These are phyloP conservation scores for Thera obeliscata DNA, from an alignment of 2,888 invertebrate genomes.

Conservation along the genomic window DNA sequence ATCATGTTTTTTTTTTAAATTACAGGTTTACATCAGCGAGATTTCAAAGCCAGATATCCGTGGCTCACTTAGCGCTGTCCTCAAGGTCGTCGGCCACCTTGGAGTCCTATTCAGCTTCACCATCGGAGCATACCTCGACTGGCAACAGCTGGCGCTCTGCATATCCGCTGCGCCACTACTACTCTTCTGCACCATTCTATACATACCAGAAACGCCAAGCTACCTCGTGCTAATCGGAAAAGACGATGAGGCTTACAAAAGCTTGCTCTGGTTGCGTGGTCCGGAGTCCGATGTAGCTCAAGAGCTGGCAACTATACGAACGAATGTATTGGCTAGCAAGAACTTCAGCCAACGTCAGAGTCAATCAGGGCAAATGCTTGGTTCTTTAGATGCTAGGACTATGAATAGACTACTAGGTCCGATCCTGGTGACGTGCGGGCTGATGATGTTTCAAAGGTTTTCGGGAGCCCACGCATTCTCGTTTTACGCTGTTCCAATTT, in stretches of 20 bases:
- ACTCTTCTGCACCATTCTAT: slow-evolving; percentile 89
- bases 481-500: slow-evolving; percentile 94
- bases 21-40: slow-evolving; percentile 95
- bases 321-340: slow-evolving; percentile 86
- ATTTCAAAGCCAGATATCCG: slow-evolving; percentile 94
- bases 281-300: slow-evolving; percentile 90
- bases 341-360: slow-evolving; percentile 79
- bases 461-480: slow-evolving; percentile 93
- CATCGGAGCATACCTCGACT: slow-evolving; percentile 92
- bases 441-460: slow-evolving; percentile 95
- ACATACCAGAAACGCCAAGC: slow-evolving; percentile 95
- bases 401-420: slow-evolving; percentile 86
- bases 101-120: slow-evolving; percentile 94
- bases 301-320: slow-evolving; percentile 89
- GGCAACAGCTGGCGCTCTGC: slow-evolving; percentile 92
- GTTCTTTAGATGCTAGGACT: slow-evolving; percentile 73
- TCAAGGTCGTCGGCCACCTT: slow-evolving; percentile 93
- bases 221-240: slow-evolving; percentile 91
- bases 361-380: slow-evolving; percentile 73
- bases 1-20: slow-evolving; percentile 33
- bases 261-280: slow-evolving; percentile 93
- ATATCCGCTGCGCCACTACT: slow-evolving; percentile 91
- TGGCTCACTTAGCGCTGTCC: slow-evolving; percentile 93
- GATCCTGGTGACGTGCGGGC: slow-evolving; percentile 91
- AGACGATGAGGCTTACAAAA: slow-evolving; percentile 86